phyloP scores from a whole-genome alignment of 2,888 invertebrate genomes.

The Pelosia muscerda region DNA sequence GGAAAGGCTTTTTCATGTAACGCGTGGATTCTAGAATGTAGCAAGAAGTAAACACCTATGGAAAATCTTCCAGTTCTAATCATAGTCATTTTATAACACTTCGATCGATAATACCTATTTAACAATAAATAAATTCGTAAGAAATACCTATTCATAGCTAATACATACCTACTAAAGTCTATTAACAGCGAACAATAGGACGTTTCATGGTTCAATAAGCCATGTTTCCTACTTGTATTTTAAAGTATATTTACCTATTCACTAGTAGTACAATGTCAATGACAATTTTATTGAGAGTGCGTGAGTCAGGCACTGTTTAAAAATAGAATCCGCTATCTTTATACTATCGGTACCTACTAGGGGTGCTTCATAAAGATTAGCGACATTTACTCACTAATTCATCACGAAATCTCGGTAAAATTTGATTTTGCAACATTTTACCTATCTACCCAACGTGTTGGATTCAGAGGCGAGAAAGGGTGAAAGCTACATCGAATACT shows the following conservation, averaged over 20 bases:
- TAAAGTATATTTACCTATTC: slow-evolving; percentile 26
- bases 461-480: too few species aligned
- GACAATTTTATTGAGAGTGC: slow-evolving; percentile 15
- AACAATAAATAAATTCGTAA: neutral
- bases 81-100: neutral
- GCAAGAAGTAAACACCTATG: too few species aligned
- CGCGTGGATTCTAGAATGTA: too few species aligned
- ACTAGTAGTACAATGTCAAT: slow-evolving; percentile 47
- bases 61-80: too few species aligned
- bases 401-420: neutral
- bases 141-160: neutral
- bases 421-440: neutral
- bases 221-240: neutral
- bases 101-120: neutral
- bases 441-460: neutral
- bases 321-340: slow-evolving; percentile 27
- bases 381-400: neutral
- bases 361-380: neutral
- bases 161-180: too few species aligned
- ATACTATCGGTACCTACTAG: slow-evolving; percentile 20
- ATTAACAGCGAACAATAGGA: neutral
- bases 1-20: too few species aligned
- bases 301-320: slow-evolving; percentile 33
- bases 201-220: neutral
- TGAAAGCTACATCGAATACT: too few species aligned